These are phyloP conservation scores for Fulmarus glacialis DNA, from an alignment of 2,113 vertebrate species.

Conservation along the genomic window DNA sequence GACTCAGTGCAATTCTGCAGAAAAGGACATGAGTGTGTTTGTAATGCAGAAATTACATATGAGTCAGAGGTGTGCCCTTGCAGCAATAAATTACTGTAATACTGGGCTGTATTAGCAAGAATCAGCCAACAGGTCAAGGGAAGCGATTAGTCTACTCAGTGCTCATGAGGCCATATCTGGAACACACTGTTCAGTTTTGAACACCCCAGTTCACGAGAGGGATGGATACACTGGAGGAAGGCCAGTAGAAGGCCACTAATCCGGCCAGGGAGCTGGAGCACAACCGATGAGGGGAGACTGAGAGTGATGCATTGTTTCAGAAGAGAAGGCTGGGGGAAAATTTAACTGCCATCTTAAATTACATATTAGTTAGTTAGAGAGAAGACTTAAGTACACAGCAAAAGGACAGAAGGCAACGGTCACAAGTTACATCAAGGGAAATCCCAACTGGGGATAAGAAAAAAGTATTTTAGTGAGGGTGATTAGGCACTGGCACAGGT, in stretches of 20 bases:
- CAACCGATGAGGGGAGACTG: neutral
- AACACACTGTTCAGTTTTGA: neutral
- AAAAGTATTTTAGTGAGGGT: neutral
- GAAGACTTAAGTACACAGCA: neutral
- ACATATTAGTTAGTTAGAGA: accelerated
- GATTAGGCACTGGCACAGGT: neutral
- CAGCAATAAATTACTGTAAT: neutral
- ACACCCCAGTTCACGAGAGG: neutral
- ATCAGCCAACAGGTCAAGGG: neutral
- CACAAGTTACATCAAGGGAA: neutral
- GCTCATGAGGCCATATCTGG: neutral
- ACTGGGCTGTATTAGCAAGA: neutral
- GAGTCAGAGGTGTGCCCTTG: neutral
- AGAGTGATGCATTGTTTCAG: neutral
- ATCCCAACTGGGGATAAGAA: neutral
- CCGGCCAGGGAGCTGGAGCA: neutral
- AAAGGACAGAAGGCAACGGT: neutral
- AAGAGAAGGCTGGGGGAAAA: neutral
- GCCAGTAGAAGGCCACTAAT: neutral
- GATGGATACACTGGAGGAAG: neutral
- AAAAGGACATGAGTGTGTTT: neutral
- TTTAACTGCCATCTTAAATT: neutral
- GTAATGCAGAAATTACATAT: neutral
- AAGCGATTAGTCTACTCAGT: neutral
- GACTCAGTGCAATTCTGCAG: neutral